Base-by-base conservation (phyloP, 2,888 invertebrate genomes). In the Nemotelus nigrinus region DNA sequence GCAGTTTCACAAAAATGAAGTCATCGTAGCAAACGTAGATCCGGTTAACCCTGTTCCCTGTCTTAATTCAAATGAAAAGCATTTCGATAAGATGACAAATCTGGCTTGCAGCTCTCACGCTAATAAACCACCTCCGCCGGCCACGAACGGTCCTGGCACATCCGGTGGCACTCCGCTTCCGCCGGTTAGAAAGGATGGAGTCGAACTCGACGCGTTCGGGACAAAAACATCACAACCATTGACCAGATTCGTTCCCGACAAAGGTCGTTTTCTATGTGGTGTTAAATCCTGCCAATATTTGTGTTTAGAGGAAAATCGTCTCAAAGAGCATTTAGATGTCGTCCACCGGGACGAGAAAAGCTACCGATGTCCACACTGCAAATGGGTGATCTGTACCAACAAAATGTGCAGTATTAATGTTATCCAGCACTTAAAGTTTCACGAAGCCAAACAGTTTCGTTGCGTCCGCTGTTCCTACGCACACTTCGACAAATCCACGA, bases 81-180 rank as follows among this genome's bases (percentile, higher is more conserved):
- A 94, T 90, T 95, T 95, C 83, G 95, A 95, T 84, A 93, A 92
- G 84, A 95, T 95, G 95, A 89, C 92, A 0, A 95, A 95, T 84
- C 88, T 94, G 39, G 94, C 95, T 0, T 92, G 92, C n/a, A 93
- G 92, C 81, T 93, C 91, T 8, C 80, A 82, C 78, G 80, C 81
- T 47, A 81, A 80, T 81, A 85, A 39, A 81, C 77, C 86, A 53
- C 84, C 84, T 25, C 83, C 57, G n/a, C 39, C 74, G 2, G 64
- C 47, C 2, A 47, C 60, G 25, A 47, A 25, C 39, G 58, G 58
- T 2, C 74, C 77, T 1, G 78, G 78, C 48, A 79, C 78, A 3
- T n/a, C 71, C 0, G 57, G 76, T 1, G 75, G 64, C 4, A 45
- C 4, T 43, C 70, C 77, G 8, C 44, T n/a, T 2, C 50, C 67